Evolutionary conservation across 2,113 vertebrate genomes (phyloP).

Genomic region (Meleagris gallopavo): DNA sequence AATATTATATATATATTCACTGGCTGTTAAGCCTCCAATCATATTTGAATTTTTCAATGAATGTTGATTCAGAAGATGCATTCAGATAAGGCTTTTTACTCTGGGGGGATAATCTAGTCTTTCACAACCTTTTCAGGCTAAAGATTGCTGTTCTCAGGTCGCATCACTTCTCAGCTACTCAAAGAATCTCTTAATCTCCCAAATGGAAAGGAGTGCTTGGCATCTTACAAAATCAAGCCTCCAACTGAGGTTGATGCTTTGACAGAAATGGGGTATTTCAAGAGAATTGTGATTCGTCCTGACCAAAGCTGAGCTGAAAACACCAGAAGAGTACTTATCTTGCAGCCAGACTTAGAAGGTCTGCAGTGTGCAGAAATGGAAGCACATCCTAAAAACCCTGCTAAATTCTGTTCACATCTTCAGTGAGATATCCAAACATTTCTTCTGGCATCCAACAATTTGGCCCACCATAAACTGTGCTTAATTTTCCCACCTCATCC

Average conservation of each 20-base stretch:
- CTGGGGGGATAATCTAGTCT: not conserved
- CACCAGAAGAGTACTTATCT: not conserved
- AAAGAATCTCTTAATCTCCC: not conserved
- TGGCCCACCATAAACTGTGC: not conserved
- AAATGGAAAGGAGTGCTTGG: not conserved
- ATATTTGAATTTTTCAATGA: not conserved
- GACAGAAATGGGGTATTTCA: not conserved
- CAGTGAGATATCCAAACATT: not conserved
- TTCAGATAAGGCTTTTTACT: not conserved
- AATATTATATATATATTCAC: not conserved
- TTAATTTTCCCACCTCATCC: not conserved
- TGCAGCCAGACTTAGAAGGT: not conserved
- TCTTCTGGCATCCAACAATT: not conserved
- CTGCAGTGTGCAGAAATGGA: not conserved
- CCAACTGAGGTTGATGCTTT: not conserved
- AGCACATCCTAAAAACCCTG: not conserved
- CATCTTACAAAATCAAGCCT: not conserved
- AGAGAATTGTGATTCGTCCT: not conserved
- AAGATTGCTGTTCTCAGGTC: not conserved
- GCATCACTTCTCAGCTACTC: not conserved
- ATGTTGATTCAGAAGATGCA: not conserved
- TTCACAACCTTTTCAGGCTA: not conserved
- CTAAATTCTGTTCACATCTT: not conserved
- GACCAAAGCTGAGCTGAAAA: constrained; percentile 13
- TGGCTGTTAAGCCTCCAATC: not conserved